phyloP scores from a whole-genome alignment of 2,113 vertebrate species.

The Aramus guarauna region DNA sequence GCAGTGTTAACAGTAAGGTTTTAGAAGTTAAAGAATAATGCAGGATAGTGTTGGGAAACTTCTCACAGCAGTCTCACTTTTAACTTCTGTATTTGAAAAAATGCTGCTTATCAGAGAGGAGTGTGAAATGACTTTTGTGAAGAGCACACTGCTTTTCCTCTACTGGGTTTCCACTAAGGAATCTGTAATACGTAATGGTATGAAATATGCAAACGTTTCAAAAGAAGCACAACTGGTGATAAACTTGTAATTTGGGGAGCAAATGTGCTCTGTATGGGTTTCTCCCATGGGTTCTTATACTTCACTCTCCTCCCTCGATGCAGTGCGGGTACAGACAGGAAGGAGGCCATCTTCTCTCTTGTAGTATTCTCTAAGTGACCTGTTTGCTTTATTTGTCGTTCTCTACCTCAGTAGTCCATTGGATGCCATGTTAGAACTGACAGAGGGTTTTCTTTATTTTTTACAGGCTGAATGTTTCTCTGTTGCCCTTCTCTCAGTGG shows the following conservation, averaged over 20 bases:
- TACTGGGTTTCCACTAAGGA: not conserved
- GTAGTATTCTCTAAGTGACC: not conserved
- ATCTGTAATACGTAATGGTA: not conserved
- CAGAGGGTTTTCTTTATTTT: not conserved
- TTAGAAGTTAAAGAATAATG: not conserved
- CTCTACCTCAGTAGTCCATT: not conserved
- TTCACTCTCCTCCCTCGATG: not conserved
- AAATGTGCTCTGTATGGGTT: not conserved
- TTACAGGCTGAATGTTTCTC: not conserved
- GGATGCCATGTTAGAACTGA: not conserved
- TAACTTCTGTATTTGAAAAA: not conserved
- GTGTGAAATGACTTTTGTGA: not conserved
- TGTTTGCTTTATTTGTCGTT: not conserved
- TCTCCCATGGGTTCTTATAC: not conserved
- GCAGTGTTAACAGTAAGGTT: not conserved
- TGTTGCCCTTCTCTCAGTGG: not conserved
- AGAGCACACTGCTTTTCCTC: not conserved
- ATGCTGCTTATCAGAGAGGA: not conserved
- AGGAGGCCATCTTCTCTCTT: not conserved
- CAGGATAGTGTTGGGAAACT: not conserved
- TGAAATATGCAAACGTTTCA: not conserved
- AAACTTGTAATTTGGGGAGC: not conserved
- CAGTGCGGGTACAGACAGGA: not conserved
- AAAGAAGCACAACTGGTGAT: not conserved
- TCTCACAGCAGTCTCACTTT: not conserved